These are phyloP conservation scores for Channallabes apus DNA, from an alignment of 2,797 vertebrate genomes.

Conservation along the genomic window DNA sequence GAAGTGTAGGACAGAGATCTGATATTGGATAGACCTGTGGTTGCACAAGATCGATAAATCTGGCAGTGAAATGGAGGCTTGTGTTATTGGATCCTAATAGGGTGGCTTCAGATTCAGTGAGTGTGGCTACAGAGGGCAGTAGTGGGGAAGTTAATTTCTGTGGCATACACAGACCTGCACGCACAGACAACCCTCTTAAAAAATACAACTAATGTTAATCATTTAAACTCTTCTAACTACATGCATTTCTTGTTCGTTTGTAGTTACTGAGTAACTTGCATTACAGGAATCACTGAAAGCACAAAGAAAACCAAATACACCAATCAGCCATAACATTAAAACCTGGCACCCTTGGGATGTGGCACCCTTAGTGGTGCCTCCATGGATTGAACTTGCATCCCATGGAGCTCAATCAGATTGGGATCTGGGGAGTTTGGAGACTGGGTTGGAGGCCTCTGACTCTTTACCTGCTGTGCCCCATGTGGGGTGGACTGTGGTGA, in stretches of 20 bases:
- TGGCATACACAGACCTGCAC: not conserved
- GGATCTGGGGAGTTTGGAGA: no score
- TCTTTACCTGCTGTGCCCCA: no score
- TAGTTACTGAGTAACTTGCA: not conserved
- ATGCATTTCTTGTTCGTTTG: not conserved
- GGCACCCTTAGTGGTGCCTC: no score
- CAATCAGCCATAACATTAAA: no score
- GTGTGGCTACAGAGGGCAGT: not conserved
- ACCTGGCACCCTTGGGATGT: no score
- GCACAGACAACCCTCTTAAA: not conserved
- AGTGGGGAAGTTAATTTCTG: not conserved
- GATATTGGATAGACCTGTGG: conserved; percentile 3
- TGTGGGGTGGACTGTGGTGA: no score
- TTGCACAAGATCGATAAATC: conserved; percentile 23
- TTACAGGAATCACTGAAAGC: not conserved
- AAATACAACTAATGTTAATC: not conserved
- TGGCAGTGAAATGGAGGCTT: not conserved
- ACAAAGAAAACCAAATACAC: no score
- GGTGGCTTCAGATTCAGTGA: not conserved
- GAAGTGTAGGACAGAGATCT: not conserved
- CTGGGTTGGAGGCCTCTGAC: no score
- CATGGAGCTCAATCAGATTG: no score
- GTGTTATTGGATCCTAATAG: not conserved
- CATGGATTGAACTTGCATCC: no score
- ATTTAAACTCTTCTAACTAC: not conserved